Evolutionary conservation across 2,888 invertebrate genomes (phyloP).

Genomic region (Calameuta pallipes): DNA sequence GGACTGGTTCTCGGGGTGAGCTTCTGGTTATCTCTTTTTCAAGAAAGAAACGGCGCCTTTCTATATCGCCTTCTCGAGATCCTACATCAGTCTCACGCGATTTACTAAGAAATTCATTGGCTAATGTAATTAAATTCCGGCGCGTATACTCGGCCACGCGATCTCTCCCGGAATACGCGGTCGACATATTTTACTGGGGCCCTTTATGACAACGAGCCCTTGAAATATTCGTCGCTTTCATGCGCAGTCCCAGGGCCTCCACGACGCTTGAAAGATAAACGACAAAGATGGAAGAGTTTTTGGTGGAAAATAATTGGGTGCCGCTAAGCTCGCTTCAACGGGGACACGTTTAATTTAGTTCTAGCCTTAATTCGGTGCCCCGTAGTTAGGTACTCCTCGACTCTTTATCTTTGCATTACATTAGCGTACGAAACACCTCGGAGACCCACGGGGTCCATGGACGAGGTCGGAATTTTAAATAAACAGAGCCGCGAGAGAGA

Average conservation of each 20-base stretch:
- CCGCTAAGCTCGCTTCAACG: conserved; percentile 24
- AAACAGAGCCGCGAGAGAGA: conserved; percentile 10
- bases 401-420: conserved; percentile 36
- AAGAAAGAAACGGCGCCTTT: neutral
- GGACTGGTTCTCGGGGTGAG: neutral
- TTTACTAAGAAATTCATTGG: conserved; percentile 49
- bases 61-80: neutral
- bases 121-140: conserved; percentile 52
- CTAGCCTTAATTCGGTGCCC: conserved; percentile 49
- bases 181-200: conserved; percentile 4
- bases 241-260: neutral
- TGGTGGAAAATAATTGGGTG: neutral
- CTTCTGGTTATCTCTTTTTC: neutral
- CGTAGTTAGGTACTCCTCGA: conserved; percentile 35
- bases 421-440: conserved; percentile 29
- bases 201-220: neutral
- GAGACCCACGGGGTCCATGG: conserved; percentile 7
- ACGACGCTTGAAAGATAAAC: neutral
- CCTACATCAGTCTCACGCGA: conserved; percentile 37
- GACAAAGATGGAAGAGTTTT: conserved; percentile 2
- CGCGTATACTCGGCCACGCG: conserved; percentile 17
- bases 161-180: conserved; percentile 34
- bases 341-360: conserved; percentile 50
- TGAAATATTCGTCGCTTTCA: neutral
- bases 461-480: conserved; percentile 23